phyloP scores from a whole-genome alignment of 2,113 vertebrate genomes.

The Brienomyrus brachyistius region DNA sequence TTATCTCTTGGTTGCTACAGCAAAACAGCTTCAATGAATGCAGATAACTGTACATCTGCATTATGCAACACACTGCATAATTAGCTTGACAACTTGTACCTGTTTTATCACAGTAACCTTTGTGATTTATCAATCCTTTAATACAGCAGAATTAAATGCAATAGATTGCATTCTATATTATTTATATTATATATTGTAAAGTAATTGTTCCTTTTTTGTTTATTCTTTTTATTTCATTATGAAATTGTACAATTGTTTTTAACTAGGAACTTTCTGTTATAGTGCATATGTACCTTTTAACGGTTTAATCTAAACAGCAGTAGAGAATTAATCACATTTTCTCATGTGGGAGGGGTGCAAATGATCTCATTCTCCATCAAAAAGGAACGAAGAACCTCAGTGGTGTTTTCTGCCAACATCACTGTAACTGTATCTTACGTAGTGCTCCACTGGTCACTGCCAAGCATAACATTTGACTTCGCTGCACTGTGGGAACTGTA shows the following conservation, averaged over 20 bases:
- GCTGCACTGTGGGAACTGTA: neutral
- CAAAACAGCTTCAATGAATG: neutral
- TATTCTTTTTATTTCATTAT: neutral
- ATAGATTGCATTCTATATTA: neutral
- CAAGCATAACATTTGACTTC: constrained; percentile 11
- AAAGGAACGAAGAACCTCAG: neutral
- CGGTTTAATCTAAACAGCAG: constrained; percentile 38
- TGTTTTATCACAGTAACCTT: neutral
- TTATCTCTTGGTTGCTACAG: neutral
- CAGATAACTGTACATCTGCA: neutral
- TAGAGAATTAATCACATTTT: constrained; percentile 22
- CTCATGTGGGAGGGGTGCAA: constrained; percentile 37
- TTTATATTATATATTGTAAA: neutral
- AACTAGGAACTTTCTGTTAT: neutral
- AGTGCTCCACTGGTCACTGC: neutral
- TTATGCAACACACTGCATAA: neutral
- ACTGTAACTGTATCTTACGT: neutral
- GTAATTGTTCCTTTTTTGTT: neutral
- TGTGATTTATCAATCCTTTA: neutral
- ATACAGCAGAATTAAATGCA: neutral
- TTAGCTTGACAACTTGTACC: neutral
- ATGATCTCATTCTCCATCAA: constrained; percentile 44
- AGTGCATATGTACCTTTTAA: constrained; percentile 24
- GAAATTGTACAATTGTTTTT: neutral
- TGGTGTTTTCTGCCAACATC: neutral